These are phyloP conservation scores for Loxodonta africana DNA, from an alignment of 2,113 vertebrate genomes.

Conservation along the genomic window DNA sequence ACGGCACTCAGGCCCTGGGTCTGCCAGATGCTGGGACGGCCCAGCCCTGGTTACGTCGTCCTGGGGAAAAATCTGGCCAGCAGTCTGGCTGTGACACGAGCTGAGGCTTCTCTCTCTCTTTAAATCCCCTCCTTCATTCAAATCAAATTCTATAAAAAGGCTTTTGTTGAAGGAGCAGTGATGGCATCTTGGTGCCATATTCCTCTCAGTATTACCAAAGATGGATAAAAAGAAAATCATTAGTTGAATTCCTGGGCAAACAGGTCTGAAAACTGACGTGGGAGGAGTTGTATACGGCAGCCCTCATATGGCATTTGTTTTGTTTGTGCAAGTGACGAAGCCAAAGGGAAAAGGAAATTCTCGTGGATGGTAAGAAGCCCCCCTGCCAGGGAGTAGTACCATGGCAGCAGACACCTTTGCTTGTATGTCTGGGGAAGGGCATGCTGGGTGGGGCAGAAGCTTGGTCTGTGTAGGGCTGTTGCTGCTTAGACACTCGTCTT, in stretches of 20 bases:
- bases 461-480: neutral
- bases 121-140: conserved; percentile 59
- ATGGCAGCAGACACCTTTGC: neutral
- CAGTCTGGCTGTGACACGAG: neutral
- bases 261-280: conserved; percentile 32
- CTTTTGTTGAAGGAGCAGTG: conserved; percentile 68
- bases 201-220: conserved; percentile 37
- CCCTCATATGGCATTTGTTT: conserved; percentile 52
- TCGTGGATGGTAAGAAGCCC: conserved; percentile 59
- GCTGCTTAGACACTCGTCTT: neutral
- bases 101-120: conserved; percentile 42
- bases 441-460: neutral
- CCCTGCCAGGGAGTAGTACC: neutral
- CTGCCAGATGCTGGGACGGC: conserved; percentile 48
- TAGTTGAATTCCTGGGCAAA: conserved; percentile 38
- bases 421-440: neutral
- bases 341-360: neutral
- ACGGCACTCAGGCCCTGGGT: rapidly evolving
- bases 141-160: conserved; percentile 59
- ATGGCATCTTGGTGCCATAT: neutral
- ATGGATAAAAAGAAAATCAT: neutral
- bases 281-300: neutral
- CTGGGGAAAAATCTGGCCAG: conserved; percentile 46
- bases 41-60: neutral
- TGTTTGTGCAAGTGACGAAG: conserved; percentile 57